Conservation (phyloP, 1,140 invertebrate genomes). For the Aleiodes sp. region DNA sequence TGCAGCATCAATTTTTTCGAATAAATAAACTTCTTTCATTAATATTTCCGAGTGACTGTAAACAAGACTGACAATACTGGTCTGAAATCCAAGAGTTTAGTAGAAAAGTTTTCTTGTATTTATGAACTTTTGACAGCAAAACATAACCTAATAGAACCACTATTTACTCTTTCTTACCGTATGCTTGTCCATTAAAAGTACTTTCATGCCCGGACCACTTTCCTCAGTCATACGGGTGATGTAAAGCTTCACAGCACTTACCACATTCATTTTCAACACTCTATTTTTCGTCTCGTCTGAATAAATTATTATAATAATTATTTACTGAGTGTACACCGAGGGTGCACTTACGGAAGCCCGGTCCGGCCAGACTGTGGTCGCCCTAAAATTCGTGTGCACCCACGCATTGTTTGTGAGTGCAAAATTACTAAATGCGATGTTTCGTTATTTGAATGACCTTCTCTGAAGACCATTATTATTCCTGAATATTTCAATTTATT, state of each 20-base stretch:
- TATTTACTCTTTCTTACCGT: conserved; percentile 74
- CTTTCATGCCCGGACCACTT: conserved; percentile 98
- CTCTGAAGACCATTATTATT: too few relatives aligned
- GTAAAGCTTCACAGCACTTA: conserved; percentile 92
- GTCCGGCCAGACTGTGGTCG: too few relatives aligned
- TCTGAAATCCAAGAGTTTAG: conserved; percentile 69
- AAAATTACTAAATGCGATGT: too few relatives aligned
- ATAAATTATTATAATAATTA: too few relatives aligned
- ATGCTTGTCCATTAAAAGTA: conserved; percentile 97
- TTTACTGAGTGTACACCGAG: too few relatives aligned
- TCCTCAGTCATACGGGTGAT: conserved; percentile 98
- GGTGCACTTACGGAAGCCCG: too few relatives aligned
- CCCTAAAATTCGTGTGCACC: too few relatives aligned
- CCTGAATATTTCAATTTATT: too few relatives aligned
- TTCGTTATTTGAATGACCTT: too few relatives aligned
- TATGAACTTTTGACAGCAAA: conserved; percentile 17
- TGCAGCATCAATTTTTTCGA: conserved; percentile 88
- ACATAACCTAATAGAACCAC: conserved; percentile 21
- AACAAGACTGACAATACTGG: conserved; percentile 95
- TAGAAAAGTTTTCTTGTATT: conserved; percentile 2
- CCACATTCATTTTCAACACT: conserved; percentile 82
- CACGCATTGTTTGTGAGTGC: too few relatives aligned
- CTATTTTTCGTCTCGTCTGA: too few relatives aligned
- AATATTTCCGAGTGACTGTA: conserved; percentile 99
- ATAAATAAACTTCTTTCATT: conserved; percentile 97